These are phyloP conservation scores for Drosophila insularis DNA, from an alignment of 1,140 invertebrate species.

Conservation along the genomic window DNA sequence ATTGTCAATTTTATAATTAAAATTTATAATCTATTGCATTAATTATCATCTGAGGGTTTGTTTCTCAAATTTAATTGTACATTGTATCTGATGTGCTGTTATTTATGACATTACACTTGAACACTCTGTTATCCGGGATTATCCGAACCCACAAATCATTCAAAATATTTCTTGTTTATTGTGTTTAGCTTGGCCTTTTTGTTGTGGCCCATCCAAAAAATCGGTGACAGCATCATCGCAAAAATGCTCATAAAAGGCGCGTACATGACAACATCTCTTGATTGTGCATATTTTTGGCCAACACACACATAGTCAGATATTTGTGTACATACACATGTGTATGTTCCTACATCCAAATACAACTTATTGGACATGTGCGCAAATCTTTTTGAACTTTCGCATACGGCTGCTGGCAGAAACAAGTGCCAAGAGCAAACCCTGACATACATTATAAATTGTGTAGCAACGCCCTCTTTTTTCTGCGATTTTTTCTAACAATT, in stretches of 20 bases:
- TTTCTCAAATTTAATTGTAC: neutral
- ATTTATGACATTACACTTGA: slow-evolving; percentile 10
- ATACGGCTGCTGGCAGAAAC: slow-evolving; percentile 49
- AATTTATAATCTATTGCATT: neutral
- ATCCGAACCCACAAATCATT: slow-evolving; percentile 48
- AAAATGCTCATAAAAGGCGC: slow-evolving; percentile 77
- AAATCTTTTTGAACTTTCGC: slow-evolving; percentile 77
- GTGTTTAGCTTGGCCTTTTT: slow-evolving; percentile 12
- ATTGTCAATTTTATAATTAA: neutral
- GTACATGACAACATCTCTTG: slow-evolving; percentile 69
- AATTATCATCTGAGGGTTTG: neutral
- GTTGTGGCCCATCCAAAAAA: slow-evolving; percentile 43
- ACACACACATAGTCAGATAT: slow-evolving; percentile 29
- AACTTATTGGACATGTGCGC: slow-evolving; percentile 61
- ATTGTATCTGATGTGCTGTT: neutral
- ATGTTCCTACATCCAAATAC: slow-evolving; percentile 23
- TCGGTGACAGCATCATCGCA: slow-evolving; percentile 67
- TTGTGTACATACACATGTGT: no score
- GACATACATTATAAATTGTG: slow-evolving; percentile 69
- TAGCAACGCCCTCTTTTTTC: slow-evolving; percentile 70
- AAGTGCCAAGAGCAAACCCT: slow-evolving; percentile 78
- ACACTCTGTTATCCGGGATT: slow-evolving; percentile 46
- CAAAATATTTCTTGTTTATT: slow-evolving; percentile 45
- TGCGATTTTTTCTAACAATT: slow-evolving; percentile 36
- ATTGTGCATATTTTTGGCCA: slow-evolving; percentile 64